Evolutionary conservation across 2,888 invertebrate genomes (phyloP).

Genomic region (Lordiphosa andalusiaca): DNA sequence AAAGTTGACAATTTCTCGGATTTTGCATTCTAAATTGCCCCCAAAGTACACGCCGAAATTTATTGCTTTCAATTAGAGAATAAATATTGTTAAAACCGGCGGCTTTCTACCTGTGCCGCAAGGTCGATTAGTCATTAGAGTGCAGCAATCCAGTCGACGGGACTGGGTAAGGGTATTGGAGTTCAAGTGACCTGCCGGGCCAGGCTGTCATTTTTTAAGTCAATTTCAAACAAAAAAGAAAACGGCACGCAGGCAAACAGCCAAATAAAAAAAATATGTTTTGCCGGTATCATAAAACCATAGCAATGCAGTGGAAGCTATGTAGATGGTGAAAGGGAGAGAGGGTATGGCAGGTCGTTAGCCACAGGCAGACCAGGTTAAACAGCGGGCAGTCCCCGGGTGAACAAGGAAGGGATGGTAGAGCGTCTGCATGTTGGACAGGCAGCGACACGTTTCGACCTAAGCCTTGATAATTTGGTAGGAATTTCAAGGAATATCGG

Average conservation of each 20-base stretch:
- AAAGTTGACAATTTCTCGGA: constrained; percentile 2
- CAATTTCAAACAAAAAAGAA: constrained; percentile 23
- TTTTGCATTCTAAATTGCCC: constrained; percentile 1
- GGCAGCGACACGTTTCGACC: constrained; percentile 32
- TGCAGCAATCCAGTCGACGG: constrained; percentile 14
- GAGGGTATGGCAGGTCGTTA: constrained; percentile 52
- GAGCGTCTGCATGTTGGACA: constrained; percentile 18
- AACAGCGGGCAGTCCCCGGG: constrained; percentile 52
- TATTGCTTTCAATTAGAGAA: constrained; percentile 61
- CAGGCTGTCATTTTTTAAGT: constrained; percentile 36
- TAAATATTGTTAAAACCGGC: constrained; percentile 32
- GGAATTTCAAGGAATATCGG: too few relatives aligned
- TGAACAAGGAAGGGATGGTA: constrained; percentile 8
- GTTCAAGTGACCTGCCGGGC: constrained; percentile 56
- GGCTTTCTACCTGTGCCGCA: constrained; percentile 56
- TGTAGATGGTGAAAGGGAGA: not conserved
- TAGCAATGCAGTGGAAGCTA: constrained; percentile 55
- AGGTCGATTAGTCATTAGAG: constrained; percentile 66
- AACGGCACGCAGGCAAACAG: constrained; percentile 40
- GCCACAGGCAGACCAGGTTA: constrained; percentile 33
- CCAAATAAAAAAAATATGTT: constrained; percentile 47
- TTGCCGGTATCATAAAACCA: constrained; percentile 63
- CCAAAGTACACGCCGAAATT: constrained; percentile 21
- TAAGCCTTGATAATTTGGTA: constrained; percentile 11
- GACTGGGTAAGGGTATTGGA: constrained; percentile 30